These are phyloP conservation scores for Nematolebias whitei DNA, from an alignment of 2,113 vertebrate genomes.

Conservation along the genomic window DNA sequence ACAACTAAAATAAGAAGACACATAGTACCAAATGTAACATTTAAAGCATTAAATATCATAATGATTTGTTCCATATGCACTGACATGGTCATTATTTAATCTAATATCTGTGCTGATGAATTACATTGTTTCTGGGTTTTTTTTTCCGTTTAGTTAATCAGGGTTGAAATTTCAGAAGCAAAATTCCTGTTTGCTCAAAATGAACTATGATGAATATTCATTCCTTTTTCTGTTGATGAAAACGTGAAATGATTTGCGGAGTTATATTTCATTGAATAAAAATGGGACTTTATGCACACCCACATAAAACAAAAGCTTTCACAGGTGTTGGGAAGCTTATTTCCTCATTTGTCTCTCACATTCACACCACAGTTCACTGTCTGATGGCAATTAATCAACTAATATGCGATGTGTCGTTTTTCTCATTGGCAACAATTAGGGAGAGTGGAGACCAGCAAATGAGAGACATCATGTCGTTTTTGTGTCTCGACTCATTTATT, in stretches of 20 bases:
- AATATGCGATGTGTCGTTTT: constrained; percentile 57
- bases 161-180: constrained; percentile 44
- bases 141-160: constrained; percentile 33
- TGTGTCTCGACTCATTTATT: background rate
- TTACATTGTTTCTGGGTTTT: constrained; percentile 34
- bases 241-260: constrained; percentile 36
- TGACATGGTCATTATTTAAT: constrained; percentile 11
- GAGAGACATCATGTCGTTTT: constrained; percentile 11
- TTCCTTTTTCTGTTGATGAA: constrained; percentile 28
- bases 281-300: constrained; percentile 61
- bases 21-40: background rate
- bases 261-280: constrained; percentile 39
- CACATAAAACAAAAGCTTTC: constrained; percentile 43
- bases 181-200: constrained; percentile 24
- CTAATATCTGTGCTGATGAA: constrained; percentile 33
- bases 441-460: constrained; percentile 46
- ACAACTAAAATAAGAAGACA: too few species aligned
- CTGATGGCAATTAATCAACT: constrained; percentile 60
- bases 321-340: constrained; percentile 44
- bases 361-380: constrained; percentile 38
- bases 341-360: constrained; percentile 41
- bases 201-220: constrained; percentile 53
- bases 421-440: constrained; percentile 60
- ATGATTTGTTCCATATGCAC: constrained; percentile 1
- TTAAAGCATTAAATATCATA: constrained; percentile 5